Evolutionary conservation across 2,113 vertebrate species (phyloP).

Genomic region (Sander vitreus): DNA sequence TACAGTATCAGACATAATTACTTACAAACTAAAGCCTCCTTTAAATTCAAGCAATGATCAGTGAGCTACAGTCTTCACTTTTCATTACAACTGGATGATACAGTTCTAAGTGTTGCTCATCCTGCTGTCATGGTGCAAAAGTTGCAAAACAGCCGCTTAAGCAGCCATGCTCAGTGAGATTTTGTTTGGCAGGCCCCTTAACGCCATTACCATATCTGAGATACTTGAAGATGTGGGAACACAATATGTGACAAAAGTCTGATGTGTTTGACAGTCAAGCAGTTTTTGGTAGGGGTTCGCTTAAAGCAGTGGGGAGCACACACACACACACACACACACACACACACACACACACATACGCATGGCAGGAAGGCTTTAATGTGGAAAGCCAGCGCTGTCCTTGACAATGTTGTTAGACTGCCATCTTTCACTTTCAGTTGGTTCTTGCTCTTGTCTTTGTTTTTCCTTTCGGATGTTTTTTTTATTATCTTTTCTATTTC

Average conservation of each 20-base stretch:
- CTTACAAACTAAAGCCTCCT: conserved; percentile 4
- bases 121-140: conserved; percentile 37
- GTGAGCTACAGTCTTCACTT: not conserved
- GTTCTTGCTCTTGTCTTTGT: conserved; percentile 13
- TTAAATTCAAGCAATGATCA: not conserved
- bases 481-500: not conserved
- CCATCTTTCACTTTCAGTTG: conserved; percentile 32
- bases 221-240: conserved; percentile 18
- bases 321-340: conserved; percentile 19
- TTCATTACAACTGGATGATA: not conserved
- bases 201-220: conserved; percentile 22
- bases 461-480: conserved; percentile 11
- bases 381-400: conserved; percentile 44
- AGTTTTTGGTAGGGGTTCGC: conserved; percentile 43
- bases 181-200: conserved; percentile 1
- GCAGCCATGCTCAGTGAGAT: conserved; percentile 13
- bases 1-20: not conserved
- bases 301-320: conserved; percentile 21
- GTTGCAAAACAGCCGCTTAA: conserved; percentile 9
- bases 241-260: conserved; percentile 41
- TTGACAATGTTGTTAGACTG: conserved; percentile 34
- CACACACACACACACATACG: conserved; percentile 10
- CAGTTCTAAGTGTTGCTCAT: conserved; percentile 1
- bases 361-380: conserved; percentile 55
- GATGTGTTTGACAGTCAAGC: conserved; percentile 30